Evolutionary conservation across 2,797 vertebrate genomes (phyloP).

Genomic region (Ibycter americanus): DNA sequence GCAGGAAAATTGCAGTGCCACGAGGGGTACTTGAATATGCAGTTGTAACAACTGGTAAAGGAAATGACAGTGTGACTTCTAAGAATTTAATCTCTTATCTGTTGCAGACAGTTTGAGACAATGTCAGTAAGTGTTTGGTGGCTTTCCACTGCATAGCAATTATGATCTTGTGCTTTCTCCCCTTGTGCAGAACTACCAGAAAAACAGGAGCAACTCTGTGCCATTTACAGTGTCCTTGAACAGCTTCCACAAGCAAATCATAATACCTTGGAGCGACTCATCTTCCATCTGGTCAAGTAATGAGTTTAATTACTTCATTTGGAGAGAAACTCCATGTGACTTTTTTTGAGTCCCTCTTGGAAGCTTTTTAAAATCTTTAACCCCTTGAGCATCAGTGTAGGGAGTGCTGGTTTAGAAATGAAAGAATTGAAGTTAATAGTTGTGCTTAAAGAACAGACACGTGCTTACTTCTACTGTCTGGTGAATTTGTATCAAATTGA

Average conservation of each 20-base stretch:
- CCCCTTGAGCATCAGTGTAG: neutral
- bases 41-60: neutral
- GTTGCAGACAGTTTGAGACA: neutral
- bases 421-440: neutral
- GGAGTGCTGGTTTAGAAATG: neutral
- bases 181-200: constrained; percentile 88
- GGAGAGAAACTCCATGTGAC: neutral
- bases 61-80: neutral
- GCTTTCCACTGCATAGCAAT: neutral
- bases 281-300: constrained; percentile 97
- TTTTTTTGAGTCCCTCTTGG: neutral
- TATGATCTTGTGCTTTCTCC: neutral
- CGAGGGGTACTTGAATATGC: neutral
- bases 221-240: constrained; percentile 89
- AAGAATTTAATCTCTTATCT: neutral
- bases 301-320: neutral
- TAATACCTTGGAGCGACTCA: constrained; percentile 89
- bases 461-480: neutral
- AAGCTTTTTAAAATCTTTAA: neutral
- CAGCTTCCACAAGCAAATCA: constrained; percentile 90
- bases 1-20: neutral
- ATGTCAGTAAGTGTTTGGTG: neutral
- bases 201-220: constrained; percentile 90
- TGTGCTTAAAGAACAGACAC: neutral
- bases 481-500: neutral